These are phyloP conservation scores for Drosophila putrida DNA, from an alignment of 2,888 invertebrate genomes.

Conservation along the genomic window DNA sequence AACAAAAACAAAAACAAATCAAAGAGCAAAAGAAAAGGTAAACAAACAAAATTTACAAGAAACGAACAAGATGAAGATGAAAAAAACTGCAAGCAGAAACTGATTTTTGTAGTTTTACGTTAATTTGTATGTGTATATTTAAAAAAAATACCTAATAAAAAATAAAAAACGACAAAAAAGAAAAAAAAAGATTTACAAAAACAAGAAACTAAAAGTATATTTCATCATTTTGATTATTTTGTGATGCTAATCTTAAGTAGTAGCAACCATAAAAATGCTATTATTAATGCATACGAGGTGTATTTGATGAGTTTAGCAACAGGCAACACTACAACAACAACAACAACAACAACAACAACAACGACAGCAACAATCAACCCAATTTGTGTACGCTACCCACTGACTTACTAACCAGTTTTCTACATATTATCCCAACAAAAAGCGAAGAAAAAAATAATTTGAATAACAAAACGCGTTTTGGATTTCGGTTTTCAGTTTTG, in stretches of 20 bases:
- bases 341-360: conserved; percentile 5
- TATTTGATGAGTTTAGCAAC: conserved; percentile 52
- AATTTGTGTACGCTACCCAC: conserved; percentile 75
- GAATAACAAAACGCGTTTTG: conserved; percentile 75
- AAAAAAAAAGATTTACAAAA: conserved; percentile 39
- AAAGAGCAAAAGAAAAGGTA: conserved; percentile 24
- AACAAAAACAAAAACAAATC: neutral
- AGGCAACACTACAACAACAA: conserved; percentile 15
- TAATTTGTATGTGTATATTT: conserved; percentile 82
- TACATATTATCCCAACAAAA: conserved; percentile 46
- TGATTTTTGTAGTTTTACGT: conserved; percentile 82
- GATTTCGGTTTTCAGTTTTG: conserved; percentile 31
- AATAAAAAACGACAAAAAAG: conserved; percentile 51
- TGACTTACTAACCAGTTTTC: conserved; percentile 81
- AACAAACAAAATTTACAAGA: conserved; percentile 37
- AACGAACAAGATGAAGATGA: conserved; percentile 35
- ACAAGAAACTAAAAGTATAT: conserved; percentile 49
- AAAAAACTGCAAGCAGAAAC: conserved; percentile 53
- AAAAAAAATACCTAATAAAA: conserved; percentile 78
- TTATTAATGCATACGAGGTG: conserved; percentile 45
- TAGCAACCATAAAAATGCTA: conserved; percentile 51
- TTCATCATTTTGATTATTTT: conserved; percentile 52
- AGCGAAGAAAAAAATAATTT: conserved; percentile 57
- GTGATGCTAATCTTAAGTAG: conserved; percentile 44
- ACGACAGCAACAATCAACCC: conserved; percentile 40